These are phyloP conservation scores for Balanococcus diminutus DNA, from an alignment of 2,888 invertebrate species.

Conservation along the genomic window DNA sequence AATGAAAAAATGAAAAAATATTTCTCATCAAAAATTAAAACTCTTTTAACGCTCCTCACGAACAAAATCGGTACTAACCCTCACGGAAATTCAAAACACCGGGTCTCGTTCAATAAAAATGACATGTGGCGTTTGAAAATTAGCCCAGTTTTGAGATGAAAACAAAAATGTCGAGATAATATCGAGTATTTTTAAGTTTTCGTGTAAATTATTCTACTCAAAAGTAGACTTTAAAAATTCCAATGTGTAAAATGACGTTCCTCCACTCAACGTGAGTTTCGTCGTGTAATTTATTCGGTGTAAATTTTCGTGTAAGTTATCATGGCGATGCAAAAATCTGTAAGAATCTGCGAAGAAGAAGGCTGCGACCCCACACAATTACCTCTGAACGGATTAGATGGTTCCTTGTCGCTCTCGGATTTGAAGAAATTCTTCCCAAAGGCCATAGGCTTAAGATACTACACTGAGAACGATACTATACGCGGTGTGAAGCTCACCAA, in stretches of 20 bases:
- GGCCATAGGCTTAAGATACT: constrained; percentile 93
- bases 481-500: constrained; percentile 89
- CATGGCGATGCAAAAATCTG: constrained; percentile 15
- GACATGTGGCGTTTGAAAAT: constrained; percentile 1
- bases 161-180: constrained; percentile 23
- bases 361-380: constrained; percentile 93
- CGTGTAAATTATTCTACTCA: neutral
- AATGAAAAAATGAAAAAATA: neutral
- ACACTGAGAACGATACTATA: constrained; percentile 70
- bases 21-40: neutral
- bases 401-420: constrained; percentile 86
- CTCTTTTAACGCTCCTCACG: neutral
- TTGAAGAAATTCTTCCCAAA: constrained; percentile 96
- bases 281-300: neutral
- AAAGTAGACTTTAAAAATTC: neutral
- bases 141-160: neutral
- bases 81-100: neutral
- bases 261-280: neutral
- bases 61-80: neutral
- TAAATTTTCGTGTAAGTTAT: neutral
- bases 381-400: constrained; percentile 90
- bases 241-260: neutral
- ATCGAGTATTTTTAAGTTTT: neutral
- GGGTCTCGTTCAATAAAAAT: neutral
- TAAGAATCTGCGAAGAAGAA: constrained; percentile 94